Evolutionary conservation across 2,113 vertebrate species (phyloP).

Genomic region (Rhinoderma darwinii): DNA sequence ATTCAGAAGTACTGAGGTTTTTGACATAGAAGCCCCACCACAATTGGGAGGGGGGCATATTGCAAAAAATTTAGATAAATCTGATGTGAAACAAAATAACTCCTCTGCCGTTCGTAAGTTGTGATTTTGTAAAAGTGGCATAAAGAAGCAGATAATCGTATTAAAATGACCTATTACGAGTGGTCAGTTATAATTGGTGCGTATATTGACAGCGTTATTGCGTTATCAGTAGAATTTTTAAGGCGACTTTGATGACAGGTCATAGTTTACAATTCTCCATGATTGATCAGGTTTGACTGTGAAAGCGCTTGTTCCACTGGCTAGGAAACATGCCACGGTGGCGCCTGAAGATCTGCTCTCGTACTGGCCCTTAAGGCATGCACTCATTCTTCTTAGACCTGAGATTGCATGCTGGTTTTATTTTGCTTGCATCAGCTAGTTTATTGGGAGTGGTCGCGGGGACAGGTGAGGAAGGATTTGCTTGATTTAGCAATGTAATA

Average conservation of each 20-base stretch:
- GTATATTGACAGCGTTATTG: no score
- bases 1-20: no score
- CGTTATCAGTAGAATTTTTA: background rate
- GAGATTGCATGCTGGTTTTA: background rate
- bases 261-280: background rate
- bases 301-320: background rate
- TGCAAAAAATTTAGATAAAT: no score
- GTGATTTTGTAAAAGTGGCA: no score
- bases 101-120: no score
- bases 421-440: constrained; percentile 15
- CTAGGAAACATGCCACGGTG: background rate
- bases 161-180: no score
- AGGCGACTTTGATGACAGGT: background rate
- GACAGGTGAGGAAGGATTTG: background rate
- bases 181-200: no score
- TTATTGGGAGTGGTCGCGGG: background rate
- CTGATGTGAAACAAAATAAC: no score
- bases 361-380: background rate
- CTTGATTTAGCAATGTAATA: background rate
- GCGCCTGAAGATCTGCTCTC: background rate
- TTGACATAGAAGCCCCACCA: no score
- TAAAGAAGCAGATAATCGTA: no score
- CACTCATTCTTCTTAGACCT: background rate
- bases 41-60: no score
- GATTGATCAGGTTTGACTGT: background rate